Evolutionary conservation across 2,888 invertebrate species (phyloP).

Genomic region (Mylabris sibirica): DNA sequence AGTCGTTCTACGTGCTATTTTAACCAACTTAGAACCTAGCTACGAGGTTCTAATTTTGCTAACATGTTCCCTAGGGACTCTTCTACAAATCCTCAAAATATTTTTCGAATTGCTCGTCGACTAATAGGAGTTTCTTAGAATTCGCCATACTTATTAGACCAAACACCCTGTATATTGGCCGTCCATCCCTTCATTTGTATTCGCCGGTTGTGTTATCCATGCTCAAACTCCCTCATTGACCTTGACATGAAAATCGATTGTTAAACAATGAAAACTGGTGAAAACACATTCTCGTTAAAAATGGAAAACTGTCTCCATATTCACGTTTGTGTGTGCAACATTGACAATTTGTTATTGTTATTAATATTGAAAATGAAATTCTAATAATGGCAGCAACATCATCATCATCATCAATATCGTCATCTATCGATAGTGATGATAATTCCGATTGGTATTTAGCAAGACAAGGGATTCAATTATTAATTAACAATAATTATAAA

Average conservation of each 20-base stretch:
- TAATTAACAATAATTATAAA: conserved; percentile 61
- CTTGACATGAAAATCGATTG: neutral
- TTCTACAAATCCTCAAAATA: too few relatives aligned
- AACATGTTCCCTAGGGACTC: too few relatives aligned
- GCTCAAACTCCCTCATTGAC: neutral
- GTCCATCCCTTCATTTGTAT: too few relatives aligned
- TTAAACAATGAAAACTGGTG: neutral
- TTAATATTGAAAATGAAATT: neutral
- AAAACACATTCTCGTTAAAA: neutral
- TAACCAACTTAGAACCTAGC: too few relatives aligned
- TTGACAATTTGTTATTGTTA: neutral
- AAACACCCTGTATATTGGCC: too few relatives aligned
- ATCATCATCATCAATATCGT: neutral
- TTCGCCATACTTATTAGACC: too few relatives aligned
- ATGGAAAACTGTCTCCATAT: neutral
- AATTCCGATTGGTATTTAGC: conserved; percentile 59
- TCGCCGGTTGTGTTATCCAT: too few relatives aligned
- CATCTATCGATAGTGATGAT: neutral
- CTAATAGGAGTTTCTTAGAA: too few relatives aligned
- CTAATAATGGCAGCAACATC: neutral
- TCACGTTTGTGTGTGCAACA: neutral
- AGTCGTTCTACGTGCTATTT: too few relatives aligned
- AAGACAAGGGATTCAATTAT: conserved; percentile 60
- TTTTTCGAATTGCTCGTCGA: too few relatives aligned
- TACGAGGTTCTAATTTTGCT: too few relatives aligned